phyloP scores from a whole-genome alignment of 2,797 vertebrate species.

The Arremon aurantiirostris region DNA sequence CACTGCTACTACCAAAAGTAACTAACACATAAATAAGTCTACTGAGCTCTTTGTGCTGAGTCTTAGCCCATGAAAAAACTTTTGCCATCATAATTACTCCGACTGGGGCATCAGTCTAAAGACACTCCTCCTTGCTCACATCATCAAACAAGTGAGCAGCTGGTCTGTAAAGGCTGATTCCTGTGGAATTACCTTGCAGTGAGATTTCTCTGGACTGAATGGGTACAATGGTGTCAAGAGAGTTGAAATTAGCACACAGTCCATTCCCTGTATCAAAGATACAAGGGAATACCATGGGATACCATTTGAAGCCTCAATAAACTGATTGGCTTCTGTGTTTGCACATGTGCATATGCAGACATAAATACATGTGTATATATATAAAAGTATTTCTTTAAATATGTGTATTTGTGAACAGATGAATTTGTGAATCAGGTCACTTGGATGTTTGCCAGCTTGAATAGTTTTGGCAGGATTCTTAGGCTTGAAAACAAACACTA shows the following conservation, averaged over 20 bases:
- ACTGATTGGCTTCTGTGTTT: background rate
- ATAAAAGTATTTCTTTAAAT: background rate
- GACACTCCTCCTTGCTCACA: background rate
- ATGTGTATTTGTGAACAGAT: background rate
- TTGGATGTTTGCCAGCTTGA: background rate
- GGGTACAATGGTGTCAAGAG: background rate
- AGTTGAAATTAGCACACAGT: background rate
- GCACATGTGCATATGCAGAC: background rate
- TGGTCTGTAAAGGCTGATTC: background rate
- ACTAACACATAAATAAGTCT: background rate
- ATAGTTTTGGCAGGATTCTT: background rate
- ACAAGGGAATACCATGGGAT: background rate
- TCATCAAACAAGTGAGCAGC: background rate
- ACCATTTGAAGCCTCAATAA: background rate
- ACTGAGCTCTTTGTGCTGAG: background rate
- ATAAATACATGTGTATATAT: background rate
- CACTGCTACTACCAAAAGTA: background rate
- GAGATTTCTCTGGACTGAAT: background rate
- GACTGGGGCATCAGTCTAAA: background rate
- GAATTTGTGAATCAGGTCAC: background rate
- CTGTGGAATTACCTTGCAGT: background rate
- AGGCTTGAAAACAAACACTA: slow-evolving; percentile 14
- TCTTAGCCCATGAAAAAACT: background rate
- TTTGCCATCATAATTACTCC: background rate
- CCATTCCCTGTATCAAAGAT: background rate